These are phyloP conservation scores for Rhizomys pruinosus DNA, from an alignment of 2,113 vertebrate species.

Conservation along the genomic window DNA sequence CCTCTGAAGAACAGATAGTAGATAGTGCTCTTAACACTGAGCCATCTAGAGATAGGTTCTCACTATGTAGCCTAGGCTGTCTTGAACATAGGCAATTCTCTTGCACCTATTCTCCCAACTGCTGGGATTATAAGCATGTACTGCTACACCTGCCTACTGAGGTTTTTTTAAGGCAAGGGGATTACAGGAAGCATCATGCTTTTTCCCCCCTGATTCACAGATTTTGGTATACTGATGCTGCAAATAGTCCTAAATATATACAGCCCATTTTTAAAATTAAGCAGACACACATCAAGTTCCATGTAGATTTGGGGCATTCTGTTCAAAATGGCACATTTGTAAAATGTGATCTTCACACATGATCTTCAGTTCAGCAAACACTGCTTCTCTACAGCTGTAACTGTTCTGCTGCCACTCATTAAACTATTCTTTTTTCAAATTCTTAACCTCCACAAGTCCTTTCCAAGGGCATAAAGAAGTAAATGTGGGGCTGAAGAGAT, in stretches of 20 bases:
- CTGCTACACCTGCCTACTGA: neutral
- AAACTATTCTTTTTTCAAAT: neutral
- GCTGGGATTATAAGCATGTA: neutral
- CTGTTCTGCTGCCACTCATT: neutral
- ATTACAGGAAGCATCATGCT: neutral
- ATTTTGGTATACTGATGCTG: conserved; percentile 46
- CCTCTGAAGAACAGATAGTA: too few species aligned
- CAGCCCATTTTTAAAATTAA: conserved; percentile 34
- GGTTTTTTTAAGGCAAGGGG: conserved; percentile 56
- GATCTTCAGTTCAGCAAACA: neutral
- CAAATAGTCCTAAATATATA: conserved; percentile 21
- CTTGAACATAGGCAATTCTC: neutral
- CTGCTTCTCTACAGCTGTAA: neutral
- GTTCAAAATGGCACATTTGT: too few species aligned
- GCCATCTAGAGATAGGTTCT: neutral
- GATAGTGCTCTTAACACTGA: too few species aligned
- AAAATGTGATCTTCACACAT: too few species aligned
- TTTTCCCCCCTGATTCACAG: conserved; percentile 26
- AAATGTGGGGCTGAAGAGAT: too few species aligned
- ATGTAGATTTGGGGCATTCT: neutral
- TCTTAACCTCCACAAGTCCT: neutral
- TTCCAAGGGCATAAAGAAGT: conserved; percentile 2
- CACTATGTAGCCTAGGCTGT: neutral
- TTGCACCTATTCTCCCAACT: neutral
- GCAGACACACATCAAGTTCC: neutral